phyloP scores from a whole-genome alignment of 2,797 vertebrate species.

The Neosilurus mollespiculum region DNA sequence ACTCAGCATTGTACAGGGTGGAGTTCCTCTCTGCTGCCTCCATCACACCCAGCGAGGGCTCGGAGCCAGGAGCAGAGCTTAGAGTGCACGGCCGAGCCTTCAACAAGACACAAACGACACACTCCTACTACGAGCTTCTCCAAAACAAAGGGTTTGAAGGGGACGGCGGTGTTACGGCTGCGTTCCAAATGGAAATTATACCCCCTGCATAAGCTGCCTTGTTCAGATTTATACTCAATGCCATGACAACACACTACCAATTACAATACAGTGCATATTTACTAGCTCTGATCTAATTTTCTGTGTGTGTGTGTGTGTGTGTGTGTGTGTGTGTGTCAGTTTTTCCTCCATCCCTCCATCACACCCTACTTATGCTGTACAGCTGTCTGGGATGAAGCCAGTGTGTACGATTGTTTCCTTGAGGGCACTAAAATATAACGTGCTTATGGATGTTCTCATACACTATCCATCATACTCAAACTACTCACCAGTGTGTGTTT shows the following conservation, averaged over 20 bases:
- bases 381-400: neutral
- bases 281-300: neutral
- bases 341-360: neutral
- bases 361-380: neutral
- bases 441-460: neutral
- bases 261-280: neutral
- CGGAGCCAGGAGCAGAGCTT: slow-evolving; percentile 32
- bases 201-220: neutral
- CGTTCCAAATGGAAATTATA: slow-evolving; percentile 4
- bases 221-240: neutral
- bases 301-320: neutral
- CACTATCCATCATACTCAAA: neutral
- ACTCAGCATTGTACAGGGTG: slow-evolving; percentile 39
- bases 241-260: neutral
- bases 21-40: slow-evolving; percentile 47
- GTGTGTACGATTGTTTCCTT: slow-evolving; percentile 1
- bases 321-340: neutral
- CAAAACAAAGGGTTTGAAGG: neutral
- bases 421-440: slow-evolving; percentile 6
- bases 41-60: slow-evolving; percentile 37
- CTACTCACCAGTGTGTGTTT: neutral
- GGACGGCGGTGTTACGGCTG: neutral
- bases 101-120: neutral
- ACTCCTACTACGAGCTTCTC: neutral
- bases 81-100: neutral